These are phyloP conservation scores for Bugulina stolonifera DNA, from an alignment of 2,888 invertebrate species.

Conservation along the genomic window DNA sequence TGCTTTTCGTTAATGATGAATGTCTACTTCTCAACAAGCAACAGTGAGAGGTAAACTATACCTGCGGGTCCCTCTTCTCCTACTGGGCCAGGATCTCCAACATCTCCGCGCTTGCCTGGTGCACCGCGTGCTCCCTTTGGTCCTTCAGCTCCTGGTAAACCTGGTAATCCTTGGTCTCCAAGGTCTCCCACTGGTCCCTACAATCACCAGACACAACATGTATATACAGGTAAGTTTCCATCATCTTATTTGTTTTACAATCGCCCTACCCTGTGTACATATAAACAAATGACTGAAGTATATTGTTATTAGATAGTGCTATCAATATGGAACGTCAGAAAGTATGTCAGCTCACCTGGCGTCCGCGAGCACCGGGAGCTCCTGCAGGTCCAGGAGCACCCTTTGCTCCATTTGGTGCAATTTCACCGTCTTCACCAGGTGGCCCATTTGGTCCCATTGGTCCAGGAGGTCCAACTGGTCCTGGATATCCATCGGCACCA, in stretches of 20 bases:
- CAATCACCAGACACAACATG: no score
- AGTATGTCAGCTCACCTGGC: background rate
- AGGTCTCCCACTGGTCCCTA: constrained; percentile 24
- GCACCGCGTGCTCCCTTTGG: constrained; percentile 27
- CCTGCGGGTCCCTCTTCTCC: constrained; percentile 26
- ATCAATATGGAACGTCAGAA: no score
- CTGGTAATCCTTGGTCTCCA: constrained; percentile 26
- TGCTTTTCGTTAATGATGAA: no score
- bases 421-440: constrained; percentile 25
- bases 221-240: no score
- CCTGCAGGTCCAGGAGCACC: constrained; percentile 27
- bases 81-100: constrained; percentile 26
- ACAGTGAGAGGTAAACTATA: no score
- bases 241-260: no score
- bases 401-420: constrained; percentile 26
- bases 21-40: no score
- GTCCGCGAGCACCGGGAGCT: constrained; percentile 3
- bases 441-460: constrained; percentile 24
- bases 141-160: constrained; percentile 28
- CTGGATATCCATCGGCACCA: constrained; percentile 28
- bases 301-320: no score
- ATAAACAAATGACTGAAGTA: no score
- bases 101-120: constrained; percentile 27
- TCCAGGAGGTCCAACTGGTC: constrained; percentile 28
- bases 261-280: no score